Conservation (phyloP, 2,113 vertebrate genomes). For the Tetraodon nigroviridis region DNA sequence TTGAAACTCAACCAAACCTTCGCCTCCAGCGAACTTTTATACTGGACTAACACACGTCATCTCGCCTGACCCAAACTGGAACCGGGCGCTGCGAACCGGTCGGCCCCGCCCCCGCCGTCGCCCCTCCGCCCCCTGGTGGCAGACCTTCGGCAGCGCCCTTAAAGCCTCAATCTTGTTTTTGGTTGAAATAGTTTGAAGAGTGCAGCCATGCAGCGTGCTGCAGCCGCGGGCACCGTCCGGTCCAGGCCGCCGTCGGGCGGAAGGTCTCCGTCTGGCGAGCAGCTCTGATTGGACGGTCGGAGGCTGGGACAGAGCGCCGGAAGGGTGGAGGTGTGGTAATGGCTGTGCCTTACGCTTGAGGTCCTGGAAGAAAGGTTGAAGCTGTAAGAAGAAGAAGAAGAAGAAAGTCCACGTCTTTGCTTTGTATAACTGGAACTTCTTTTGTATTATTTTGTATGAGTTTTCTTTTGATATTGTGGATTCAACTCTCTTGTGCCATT, state of each 20-base stretch:
- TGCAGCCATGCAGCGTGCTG: conserved; percentile 40
- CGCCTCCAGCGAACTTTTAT: conserved; percentile 36
- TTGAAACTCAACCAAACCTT: conserved; percentile 44
- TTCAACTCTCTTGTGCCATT: conserved; percentile 91
- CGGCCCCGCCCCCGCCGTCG: background rate
- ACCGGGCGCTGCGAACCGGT: conserved; percentile 49
- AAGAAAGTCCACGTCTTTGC: conserved; percentile 67
- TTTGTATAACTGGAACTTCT: conserved; percentile 76
- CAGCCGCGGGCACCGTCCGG: conserved; percentile 17
- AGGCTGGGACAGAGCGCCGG: conserved; percentile 43
- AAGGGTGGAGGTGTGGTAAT: conserved; percentile 70
- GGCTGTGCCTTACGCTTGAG: conserved; percentile 74
- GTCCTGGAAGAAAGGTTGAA: conserved; percentile 53
- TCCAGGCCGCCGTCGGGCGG: no score
- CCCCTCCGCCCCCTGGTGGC: background rate
- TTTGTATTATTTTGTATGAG: conserved; percentile 75
- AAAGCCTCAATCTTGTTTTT: conserved; percentile 3
- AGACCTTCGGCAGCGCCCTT: background rate
- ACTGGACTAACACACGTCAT: conserved; percentile 30
- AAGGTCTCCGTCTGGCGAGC: no score
- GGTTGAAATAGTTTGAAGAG: background rate
- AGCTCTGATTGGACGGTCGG: no score
- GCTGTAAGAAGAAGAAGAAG: conserved; percentile 14
- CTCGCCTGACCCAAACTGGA: conserved; percentile 41
- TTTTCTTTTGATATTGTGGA: conserved; percentile 77